phyloP scores from a whole-genome alignment of 2,113 vertebrate species.

The Cacatua alba region DNA sequence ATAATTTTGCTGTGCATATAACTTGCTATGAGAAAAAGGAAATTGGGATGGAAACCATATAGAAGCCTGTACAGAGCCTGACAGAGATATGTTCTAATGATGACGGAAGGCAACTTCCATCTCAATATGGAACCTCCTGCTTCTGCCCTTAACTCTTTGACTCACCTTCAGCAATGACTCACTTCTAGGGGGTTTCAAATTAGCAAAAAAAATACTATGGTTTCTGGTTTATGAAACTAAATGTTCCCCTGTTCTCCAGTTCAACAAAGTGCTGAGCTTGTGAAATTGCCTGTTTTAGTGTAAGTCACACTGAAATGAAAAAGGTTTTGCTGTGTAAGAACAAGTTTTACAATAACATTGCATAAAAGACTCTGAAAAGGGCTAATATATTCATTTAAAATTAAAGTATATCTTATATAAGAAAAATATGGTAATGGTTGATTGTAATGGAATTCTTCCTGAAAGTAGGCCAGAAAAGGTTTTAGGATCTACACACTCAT shows the following conservation, averaged over 20 bases:
- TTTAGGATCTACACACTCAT: not conserved
- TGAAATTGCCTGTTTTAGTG: not conserved
- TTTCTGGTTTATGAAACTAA: not conserved
- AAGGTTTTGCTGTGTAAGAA: not conserved
- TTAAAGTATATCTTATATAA: not conserved
- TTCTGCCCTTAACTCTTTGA: not conserved
- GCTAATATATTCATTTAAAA: not conserved
- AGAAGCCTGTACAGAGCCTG: not conserved
- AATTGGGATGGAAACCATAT: not conserved
- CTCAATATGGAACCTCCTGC: not conserved
- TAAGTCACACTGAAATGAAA: not conserved
- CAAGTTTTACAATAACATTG: not conserved
- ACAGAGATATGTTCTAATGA: not conserved
- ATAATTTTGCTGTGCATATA: not conserved
- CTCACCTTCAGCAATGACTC: not conserved
- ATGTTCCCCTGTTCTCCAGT: not conserved
- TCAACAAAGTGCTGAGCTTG: not conserved
- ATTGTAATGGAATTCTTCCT: not conserved
- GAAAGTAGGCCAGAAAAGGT: not conserved
- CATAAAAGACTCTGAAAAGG: not conserved
- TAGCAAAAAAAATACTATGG: not conserved
- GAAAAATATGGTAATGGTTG: not conserved
- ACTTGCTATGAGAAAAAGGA: not conserved
- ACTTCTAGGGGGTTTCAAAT: accelerated
- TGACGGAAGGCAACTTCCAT: not conserved